Conservation (phyloP, 2,797 vertebrate genomes). For the Odontamblyopus lacepedii region DNA sequence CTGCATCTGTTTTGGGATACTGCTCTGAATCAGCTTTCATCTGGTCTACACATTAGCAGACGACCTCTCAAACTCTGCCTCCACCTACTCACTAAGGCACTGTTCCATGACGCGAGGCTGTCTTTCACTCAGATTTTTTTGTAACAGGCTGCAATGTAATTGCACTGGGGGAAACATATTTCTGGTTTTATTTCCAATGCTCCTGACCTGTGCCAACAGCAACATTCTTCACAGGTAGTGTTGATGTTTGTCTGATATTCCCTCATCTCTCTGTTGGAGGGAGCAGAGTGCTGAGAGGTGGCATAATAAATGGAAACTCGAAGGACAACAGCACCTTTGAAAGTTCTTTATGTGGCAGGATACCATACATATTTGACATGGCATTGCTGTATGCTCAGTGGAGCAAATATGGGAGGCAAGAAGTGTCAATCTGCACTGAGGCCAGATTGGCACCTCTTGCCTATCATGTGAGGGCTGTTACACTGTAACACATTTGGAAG, state of each 20-base stretch:
- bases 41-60: constrained; percentile 47
- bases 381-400: constrained; percentile 56
- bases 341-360: constrained; percentile 33
- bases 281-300: constrained; percentile 27
- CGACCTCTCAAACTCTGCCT: constrained; percentile 34
- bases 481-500: background rate
- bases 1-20: constrained; percentile 42
- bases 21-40: constrained; percentile 36
- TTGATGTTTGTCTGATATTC: constrained; percentile 38
- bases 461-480: background rate
- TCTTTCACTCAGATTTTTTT: constrained; percentile 6
- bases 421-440: constrained; percentile 24
- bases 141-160: constrained; percentile 8
- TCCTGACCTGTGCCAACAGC: constrained; percentile 18
- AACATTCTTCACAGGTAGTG: constrained; percentile 21
- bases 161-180: background rate
- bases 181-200: constrained; percentile 12
- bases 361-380: constrained; percentile 69
- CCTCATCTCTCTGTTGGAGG: constrained; percentile 9
- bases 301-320: constrained; percentile 34
- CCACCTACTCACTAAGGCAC: constrained; percentile 5
- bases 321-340: constrained; percentile 63
- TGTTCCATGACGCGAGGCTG: background rate
- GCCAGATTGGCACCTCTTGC: background rate
- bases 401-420: constrained; percentile 30